Base-by-base conservation (phyloP, 2,797 vertebrate species). In the Vespertilio murinus region DNA sequence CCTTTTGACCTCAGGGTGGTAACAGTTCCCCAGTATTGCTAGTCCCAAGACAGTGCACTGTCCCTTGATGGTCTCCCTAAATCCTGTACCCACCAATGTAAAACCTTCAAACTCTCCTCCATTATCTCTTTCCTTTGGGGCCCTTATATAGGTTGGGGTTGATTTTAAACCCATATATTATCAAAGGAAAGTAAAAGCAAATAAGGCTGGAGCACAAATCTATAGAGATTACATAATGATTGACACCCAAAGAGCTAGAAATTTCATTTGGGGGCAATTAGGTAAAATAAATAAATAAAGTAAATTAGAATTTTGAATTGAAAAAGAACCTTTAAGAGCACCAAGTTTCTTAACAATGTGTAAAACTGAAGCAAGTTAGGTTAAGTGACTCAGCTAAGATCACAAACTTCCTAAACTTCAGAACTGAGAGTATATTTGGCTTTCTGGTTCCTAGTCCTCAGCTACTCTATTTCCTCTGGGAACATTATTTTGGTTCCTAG, bases 301-400 rank as follows among this genome's bases (percentile, higher is more conserved):
- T 71, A 89, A 92, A 86, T 65, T 30, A 38, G 47, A 89, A 93
- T 80, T 80, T 35, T 92, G 5, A 80, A 71, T 40, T 77, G 47
- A 75, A 93, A 95, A 80, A 17, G n/a, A 84, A 84, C 0, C 18
- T 80, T 93, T 47, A 47, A 79, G 56, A 64, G 5, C 81, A 5
- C 70, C 40, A 87, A 45, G 33, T 45, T 65, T 77, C 47, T 81
- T 90, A 80, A 87, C 14, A 69, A 75, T 16, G 30, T 77, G 12
- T 90, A 81, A 89, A 83, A 93, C 10, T 69, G 45, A 59, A 38
- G 22, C 40, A 90, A 73, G 23, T 65, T 82, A 77, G 12, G 33
- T 30, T 59, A 92, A 64, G 7, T 82, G 70, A 17, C 45, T 69
- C 42, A 38, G 20, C 28, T 12, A 64, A 73, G 52, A 88, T 75